Evolutionary conservation across 2,797 vertebrate genomes (phyloP).

Genomic region (Sciaenops ocellatus): DNA sequence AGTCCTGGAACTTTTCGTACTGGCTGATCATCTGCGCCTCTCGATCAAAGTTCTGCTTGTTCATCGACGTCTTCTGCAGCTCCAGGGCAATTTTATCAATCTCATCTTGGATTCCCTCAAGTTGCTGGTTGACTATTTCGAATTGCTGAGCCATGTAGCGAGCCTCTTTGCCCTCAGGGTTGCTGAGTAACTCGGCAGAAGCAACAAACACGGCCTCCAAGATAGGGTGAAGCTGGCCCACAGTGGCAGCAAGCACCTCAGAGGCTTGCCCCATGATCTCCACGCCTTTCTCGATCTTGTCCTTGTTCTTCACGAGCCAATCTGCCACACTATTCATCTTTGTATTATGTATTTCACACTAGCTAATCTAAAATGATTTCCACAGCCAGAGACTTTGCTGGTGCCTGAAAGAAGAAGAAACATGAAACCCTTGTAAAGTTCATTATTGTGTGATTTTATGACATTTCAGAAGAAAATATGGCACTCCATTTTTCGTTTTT

Average conservation of each 20-base stretch:
- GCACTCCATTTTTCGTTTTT: neutral
- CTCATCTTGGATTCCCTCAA: slow-evolving; percentile 83
- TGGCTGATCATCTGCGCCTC: slow-evolving; percentile 87
- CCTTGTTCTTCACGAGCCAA: slow-evolving; percentile 86
- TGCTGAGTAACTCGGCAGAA: slow-evolving; percentile 83
- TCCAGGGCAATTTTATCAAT: slow-evolving; percentile 80
- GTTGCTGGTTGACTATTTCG: slow-evolving; percentile 81
- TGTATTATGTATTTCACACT: slow-evolving; percentile 45
- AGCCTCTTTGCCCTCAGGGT: slow-evolving; percentile 85
- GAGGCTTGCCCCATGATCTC: slow-evolving; percentile 87
- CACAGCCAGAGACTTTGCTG: slow-evolving; percentile 60
- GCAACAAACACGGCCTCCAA: slow-evolving; percentile 86
- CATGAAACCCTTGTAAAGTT: slow-evolving; percentile 74
- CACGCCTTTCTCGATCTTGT: slow-evolving; percentile 87
- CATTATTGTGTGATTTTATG: slow-evolving; percentile 30
- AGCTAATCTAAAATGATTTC: slow-evolving; percentile 59
- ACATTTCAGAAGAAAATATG: slow-evolving; percentile 31
- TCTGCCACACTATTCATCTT: slow-evolving; percentile 85
- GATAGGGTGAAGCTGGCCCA: slow-evolving; percentile 87
- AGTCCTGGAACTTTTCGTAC: slow-evolving; percentile 88
- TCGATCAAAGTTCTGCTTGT: slow-evolving; percentile 86
- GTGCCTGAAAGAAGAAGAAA: slow-evolving; percentile 82
- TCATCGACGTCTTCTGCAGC: slow-evolving; percentile 80
- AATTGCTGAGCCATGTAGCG: slow-evolving; percentile 84
- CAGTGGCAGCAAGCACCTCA: slow-evolving; percentile 85